A percentile compares a stretch with the other conserved stretches of the same genome.
These are phyloP conservation scores for Beris morrisii DNA, from an alignment of 2,888 invertebrate species.

Conservation along the genomic window DNA sequence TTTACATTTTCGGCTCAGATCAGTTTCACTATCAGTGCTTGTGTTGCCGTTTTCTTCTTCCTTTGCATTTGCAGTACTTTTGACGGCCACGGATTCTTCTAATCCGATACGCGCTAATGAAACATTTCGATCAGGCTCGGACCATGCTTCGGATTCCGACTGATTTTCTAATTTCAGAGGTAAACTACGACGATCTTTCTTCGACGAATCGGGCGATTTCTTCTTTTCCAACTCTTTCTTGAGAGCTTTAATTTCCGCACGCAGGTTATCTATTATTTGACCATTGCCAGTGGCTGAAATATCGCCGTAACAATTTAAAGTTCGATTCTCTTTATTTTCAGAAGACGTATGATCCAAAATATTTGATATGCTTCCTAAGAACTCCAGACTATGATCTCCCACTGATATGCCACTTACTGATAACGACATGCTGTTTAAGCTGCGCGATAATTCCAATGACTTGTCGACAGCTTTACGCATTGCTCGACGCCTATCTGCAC, in stretches of 20 bases:
- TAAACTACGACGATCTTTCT: constrained; percentile 52
- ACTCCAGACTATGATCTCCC: constrained; percentile 58
- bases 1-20: constrained; percentile 44
- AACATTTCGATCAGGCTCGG: constrained; percentile 81
- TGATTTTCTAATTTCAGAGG: constrained; percentile 47
- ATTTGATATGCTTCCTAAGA: constrained; percentile 58
- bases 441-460: constrained; percentile 60
- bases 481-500: constrained; percentile 58
- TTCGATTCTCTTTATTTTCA: constrained; percentile 43
- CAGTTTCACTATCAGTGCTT: constrained; percentile 41
- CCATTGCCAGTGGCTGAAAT: background rate
- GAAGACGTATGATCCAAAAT: constrained; percentile 48
- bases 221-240: constrained; percentile 48
- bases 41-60: constrained; percentile 42
- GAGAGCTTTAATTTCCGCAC: constrained; percentile 48
- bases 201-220: constrained; percentile 41
- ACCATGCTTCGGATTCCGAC: constrained; percentile 83
- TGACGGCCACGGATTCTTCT: constrained; percentile 51
- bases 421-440: constrained; percentile 55
- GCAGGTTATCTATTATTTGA: constrained; percentile 45
- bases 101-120: constrained; percentile 78
- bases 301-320: constrained; percentile 50
- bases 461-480: constrained; percentile 61
- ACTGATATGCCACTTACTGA: constrained; percentile 52
- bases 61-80: constrained; percentile 49